Conservation (phyloP, 2,888 invertebrate species). For the Horisme vitalbata region DNA sequence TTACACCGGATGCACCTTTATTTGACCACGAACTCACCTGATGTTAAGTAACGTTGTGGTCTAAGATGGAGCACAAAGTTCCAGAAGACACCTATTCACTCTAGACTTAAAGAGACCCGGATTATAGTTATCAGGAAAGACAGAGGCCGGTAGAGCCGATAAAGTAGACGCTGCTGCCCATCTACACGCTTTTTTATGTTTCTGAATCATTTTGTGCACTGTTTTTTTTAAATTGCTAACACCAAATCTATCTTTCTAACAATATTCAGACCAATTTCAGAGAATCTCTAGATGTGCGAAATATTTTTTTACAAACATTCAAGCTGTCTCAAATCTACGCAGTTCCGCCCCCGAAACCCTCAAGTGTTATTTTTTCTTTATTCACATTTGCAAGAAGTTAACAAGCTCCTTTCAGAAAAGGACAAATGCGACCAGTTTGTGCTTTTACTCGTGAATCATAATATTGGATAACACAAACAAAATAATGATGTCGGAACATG, state of each 20-base stretch:
- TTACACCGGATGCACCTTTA: too few relatives aligned
- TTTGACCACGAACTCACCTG: too few relatives aligned
- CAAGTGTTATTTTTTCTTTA: not conserved
- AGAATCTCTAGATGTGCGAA: conserved; percentile 1
- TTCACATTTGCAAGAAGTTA: conserved; percentile 7
- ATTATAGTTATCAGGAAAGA: too few relatives aligned
- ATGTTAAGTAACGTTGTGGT: too few relatives aligned
- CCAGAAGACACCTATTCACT: too few relatives aligned
- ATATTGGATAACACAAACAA: conserved; percentile 26
- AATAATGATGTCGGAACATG: conserved; percentile 3
- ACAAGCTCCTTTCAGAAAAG: conserved; percentile 3
- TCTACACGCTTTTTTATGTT: too few relatives aligned
- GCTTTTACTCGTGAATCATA: conserved; percentile 24
- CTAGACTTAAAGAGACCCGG: too few relatives aligned
- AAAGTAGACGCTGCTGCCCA: too few relatives aligned
- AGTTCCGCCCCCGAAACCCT: conserved; percentile 9
- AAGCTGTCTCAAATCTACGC: not conserved
- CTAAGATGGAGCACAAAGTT: too few relatives aligned
- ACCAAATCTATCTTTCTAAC: not conserved
- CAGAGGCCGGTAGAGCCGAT: too few relatives aligned
- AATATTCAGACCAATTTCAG: not conserved
- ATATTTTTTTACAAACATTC: conserved; percentile 6
- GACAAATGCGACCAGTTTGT: conserved; percentile 2
- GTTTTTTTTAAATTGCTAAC: too few relatives aligned
- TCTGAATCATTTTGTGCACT: too few relatives aligned